Evolutionary conservation across 2,797 vertebrate species (phyloP).

Genomic region (Catostomus latipinnis): DNA sequence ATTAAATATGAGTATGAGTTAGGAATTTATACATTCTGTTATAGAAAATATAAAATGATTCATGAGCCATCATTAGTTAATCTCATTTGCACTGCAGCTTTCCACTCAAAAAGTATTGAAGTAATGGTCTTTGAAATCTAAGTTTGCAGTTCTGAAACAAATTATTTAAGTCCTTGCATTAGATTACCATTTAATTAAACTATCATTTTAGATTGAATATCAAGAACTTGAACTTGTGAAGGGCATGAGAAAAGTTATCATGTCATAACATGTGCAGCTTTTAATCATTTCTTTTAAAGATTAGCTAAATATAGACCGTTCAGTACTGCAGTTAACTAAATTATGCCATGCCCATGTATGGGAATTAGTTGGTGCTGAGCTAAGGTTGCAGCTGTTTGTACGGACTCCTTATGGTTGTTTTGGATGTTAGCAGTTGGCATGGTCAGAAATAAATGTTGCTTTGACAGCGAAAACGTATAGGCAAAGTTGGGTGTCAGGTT

Average conservation of each 20-base stretch:
- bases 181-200: not conserved
- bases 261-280: not conserved
- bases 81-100: not conserved
- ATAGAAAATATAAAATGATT: not conserved
- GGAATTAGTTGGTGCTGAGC: not conserved
- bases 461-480: constrained; percentile 29
- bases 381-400: constrained; percentile 40
- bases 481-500: not conserved
- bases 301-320: not conserved
- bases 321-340: not conserved
- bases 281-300: not conserved
- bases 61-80: not conserved
- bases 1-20: not conserved
- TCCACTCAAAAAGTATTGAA: not conserved
- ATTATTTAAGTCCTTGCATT: no score
- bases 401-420: not conserved
- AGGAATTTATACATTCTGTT: not conserved
- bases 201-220: not conserved
- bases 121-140: not conserved
- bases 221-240: not conserved
- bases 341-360: not conserved
- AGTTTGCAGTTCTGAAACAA: not conserved
- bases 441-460: constrained; percentile 37
- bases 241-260: not conserved
- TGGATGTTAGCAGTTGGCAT: constrained; percentile 14